Conservation (phyloP, 2,113 vertebrate species). For the Motacilla tschutschensis region DNA sequence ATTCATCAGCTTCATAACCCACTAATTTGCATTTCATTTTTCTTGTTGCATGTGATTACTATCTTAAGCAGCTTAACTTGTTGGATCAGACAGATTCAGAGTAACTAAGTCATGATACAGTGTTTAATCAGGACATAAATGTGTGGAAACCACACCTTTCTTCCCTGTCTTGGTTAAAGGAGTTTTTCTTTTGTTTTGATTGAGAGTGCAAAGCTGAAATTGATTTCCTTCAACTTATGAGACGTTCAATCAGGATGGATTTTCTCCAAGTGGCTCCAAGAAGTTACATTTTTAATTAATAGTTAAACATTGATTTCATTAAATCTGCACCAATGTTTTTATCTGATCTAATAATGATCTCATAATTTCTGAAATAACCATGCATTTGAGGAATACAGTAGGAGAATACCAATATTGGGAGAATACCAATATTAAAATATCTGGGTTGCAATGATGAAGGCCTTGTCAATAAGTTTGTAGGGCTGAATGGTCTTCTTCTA, state of each 20-base stretch:
- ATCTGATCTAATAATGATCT: not conserved
- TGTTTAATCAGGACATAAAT: not conserved
- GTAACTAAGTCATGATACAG: constrained; percentile 10
- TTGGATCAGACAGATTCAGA: constrained; percentile 29
- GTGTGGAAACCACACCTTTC: not conserved
- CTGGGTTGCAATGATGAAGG: not conserved
- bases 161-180: not conserved
- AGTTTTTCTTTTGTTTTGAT: not conserved
- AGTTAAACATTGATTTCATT: not conserved
- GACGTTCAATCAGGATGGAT: not conserved
- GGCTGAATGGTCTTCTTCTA: not conserved
- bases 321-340: not conserved
- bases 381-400: no score
- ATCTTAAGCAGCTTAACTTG: constrained; percentile 27
- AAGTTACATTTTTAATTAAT: not conserved
- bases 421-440: not conserved
- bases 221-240: not conserved
- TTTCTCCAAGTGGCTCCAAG: not conserved
- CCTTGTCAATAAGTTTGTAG: not conserved
- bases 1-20: constrained; percentile 10
- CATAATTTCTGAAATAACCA: not conserved
- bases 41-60: not conserved
- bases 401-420: not conserved
- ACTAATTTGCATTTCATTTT: constrained; percentile 23
- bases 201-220: not conserved